phyloP scores from a whole-genome alignment of 2,888 invertebrate genomes.

The Imbricaverruca yamaguchii region DNA sequence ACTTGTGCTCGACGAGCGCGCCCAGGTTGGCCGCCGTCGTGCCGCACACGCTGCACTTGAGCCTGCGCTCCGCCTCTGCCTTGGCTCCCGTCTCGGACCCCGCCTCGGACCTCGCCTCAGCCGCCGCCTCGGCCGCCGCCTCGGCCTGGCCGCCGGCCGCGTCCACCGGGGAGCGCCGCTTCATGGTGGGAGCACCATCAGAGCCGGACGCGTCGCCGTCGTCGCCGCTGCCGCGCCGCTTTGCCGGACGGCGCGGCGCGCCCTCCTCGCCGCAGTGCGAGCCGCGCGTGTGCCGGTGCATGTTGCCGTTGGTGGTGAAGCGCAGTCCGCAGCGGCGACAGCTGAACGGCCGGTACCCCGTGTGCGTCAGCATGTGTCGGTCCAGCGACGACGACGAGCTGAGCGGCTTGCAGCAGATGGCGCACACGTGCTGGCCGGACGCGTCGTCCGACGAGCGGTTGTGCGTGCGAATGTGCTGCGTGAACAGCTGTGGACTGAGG shows the following conservation, averaged over 20 bases:
- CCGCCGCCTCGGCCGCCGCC: slow-evolving; percentile 9
- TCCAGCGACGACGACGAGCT: slow-evolving; percentile 71
- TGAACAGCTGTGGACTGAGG: slow-evolving; percentile 57
- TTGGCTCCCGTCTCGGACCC: slow-evolving; percentile 39
- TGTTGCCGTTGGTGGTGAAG: slow-evolving; percentile 77
- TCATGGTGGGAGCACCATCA: background rate
- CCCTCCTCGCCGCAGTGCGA: slow-evolving; percentile 47
- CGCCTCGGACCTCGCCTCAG: slow-evolving; percentile 25
- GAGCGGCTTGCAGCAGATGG: slow-evolving; percentile 59
- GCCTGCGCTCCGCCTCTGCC: slow-evolving; percentile 57
- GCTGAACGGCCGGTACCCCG: slow-evolving; percentile 69
- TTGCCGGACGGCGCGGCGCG: slow-evolving; percentile 36
- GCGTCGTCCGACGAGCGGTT: slow-evolving; percentile 48
- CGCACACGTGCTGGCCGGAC: slow-evolving; percentile 47
- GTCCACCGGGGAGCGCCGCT: background rate
- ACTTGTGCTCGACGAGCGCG: slow-evolving; percentile 61
- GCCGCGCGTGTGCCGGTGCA: slow-evolving; percentile 73
- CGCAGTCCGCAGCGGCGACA: slow-evolving; percentile 69
- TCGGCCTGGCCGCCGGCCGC: slow-evolving; percentile 25
- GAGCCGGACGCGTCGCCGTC: slow-evolving; percentile 28
- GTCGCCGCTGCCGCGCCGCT: slow-evolving; percentile 26
- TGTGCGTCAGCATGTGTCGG: slow-evolving; percentile 69
- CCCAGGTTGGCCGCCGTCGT: slow-evolving; percentile 65
- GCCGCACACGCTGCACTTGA: slow-evolving; percentile 65
- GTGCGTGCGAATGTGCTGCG: slow-evolving; percentile 59